Base-by-base conservation (phyloP, 2,113 vertebrate genomes). In the Hyla sarda region DNA sequence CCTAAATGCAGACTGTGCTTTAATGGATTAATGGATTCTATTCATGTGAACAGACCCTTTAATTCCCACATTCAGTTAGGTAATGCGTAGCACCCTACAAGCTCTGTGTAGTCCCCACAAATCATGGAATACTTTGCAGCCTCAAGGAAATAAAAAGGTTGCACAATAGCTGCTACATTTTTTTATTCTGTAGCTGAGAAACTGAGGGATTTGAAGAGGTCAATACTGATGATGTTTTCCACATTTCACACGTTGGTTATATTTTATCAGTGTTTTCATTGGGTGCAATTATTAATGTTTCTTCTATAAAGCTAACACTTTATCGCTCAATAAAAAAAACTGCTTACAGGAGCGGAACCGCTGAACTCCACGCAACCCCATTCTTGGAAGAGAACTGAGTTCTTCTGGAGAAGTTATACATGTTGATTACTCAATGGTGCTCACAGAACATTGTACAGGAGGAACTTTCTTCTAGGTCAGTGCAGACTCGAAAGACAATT, bases 351-450 rank as follows among this genome's bases (percentile, higher is more conserved):
- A 81, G 56, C 65, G 56, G 56, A 41, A 81, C 54, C 37, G 52
- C 54, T 81, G 56, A 81, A 81, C 78, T 81, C 58, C 37, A 8
- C 34, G 47, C 62, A 82, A 82, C 80, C 60, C 13, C 41, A 52
- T 50, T 5, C 62, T 52, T 69, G 80, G 45, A 71, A 48, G 41
- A 34, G 25, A 82, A 34, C 30, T 25, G 62, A 34, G 11, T 30
- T 65, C 45, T 67, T 82, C 13, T 84, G 52, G 30, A 77, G 56
- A 72, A 50, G 25, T 77, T 62, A 30, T 81, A 81, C 78, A 81
- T 45, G 56, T 81, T 81, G 77, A 81, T 81, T 81, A 81, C 78
- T 62, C 58, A 65, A 81, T 65, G 78, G 78, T 62, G 78, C 78
- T 81, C 37, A 62, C n/a, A 81, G 56, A 62, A 81, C 60, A 65